These are phyloP conservation scores for Carassius gibelio DNA, from an alignment of 2,113 vertebrate genomes.

Conservation along the genomic window DNA sequence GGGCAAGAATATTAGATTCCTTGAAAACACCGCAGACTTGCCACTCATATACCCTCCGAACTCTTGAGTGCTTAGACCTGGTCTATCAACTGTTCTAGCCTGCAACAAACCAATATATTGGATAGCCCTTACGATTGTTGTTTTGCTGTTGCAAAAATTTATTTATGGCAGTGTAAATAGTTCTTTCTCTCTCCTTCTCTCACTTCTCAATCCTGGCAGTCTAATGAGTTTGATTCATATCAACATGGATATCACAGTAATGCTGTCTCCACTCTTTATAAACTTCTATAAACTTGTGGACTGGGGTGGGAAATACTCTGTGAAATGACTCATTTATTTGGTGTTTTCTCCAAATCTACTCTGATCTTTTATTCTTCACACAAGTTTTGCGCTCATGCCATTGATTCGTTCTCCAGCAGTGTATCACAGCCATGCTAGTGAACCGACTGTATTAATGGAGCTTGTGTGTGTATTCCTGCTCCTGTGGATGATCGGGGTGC, in stretches of 20 bases:
- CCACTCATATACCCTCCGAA: background rate
- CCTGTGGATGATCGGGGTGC: background rate
- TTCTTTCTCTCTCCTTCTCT: background rate
- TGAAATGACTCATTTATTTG: background rate
- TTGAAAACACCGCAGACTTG: too few species aligned
- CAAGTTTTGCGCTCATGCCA: background rate
- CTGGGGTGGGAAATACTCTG: conserved; percentile 30
- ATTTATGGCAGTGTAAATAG: background rate
- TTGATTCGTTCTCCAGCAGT: conserved; percentile 11
- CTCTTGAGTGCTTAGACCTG: background rate
- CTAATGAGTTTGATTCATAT: background rate
- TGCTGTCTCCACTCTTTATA: conserved; percentile 4
- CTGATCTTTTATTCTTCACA: conserved; percentile 9
- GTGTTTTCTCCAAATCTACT: background rate
- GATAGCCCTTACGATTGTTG: background rate
- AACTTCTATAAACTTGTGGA: background rate
- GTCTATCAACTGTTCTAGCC: background rate
- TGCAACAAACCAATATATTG: background rate
- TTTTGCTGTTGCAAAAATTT: background rate
- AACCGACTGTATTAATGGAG: conserved; percentile 15
- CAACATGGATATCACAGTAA: background rate
- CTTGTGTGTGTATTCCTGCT: background rate
- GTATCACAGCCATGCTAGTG: background rate
- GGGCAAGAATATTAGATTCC: background rate
- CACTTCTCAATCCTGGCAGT: background rate